Conservation (phyloP, 1,140 invertebrate species). For the Wasmannia auropunctata region DNA sequence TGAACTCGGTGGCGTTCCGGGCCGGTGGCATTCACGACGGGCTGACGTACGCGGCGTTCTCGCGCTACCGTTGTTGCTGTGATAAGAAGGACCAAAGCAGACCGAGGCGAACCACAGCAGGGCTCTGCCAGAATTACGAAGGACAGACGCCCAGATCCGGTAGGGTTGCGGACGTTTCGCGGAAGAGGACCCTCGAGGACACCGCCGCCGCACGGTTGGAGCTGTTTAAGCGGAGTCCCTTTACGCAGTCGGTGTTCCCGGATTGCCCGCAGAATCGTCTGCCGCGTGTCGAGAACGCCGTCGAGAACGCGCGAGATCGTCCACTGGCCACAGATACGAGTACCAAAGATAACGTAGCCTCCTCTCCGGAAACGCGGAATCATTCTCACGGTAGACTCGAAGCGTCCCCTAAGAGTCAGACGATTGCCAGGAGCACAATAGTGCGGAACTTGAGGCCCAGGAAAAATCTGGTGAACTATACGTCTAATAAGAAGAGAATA, state of each 20-base stretch:
- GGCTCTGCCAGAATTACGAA: not conserved
- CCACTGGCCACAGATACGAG: not conserved
- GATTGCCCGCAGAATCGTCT: not conserved
- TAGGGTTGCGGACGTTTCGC: not conserved
- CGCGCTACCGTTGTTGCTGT: conserved; percentile 71
- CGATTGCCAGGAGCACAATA: not conserved
- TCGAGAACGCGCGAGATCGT: not conserved
- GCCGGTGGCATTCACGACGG: conserved; percentile 25
- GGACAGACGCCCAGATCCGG: not conserved
- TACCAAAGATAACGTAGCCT: not conserved
- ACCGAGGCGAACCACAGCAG: not conserved
- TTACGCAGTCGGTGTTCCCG: not conserved
- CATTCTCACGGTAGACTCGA: not conserved
- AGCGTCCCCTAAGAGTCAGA: not conserved
- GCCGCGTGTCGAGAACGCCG: not conserved
- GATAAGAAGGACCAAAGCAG: conserved; percentile 69
- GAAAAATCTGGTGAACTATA: conserved; percentile 22
- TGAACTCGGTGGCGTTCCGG: conserved; percentile 58
- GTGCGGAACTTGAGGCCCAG: conserved; percentile 59
- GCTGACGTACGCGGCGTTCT: conserved; percentile 62
- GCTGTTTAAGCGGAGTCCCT: not conserved
- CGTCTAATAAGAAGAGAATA: conserved; percentile 46
- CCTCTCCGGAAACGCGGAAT: not conserved
- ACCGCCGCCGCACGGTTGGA: not conserved
- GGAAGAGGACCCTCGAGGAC: not conserved